Evolutionary conservation across 2,888 invertebrate genomes (phyloP), one percentile per base, ranked within the genome.

Genomic region (Nemotelus nigrinus): DNA sequence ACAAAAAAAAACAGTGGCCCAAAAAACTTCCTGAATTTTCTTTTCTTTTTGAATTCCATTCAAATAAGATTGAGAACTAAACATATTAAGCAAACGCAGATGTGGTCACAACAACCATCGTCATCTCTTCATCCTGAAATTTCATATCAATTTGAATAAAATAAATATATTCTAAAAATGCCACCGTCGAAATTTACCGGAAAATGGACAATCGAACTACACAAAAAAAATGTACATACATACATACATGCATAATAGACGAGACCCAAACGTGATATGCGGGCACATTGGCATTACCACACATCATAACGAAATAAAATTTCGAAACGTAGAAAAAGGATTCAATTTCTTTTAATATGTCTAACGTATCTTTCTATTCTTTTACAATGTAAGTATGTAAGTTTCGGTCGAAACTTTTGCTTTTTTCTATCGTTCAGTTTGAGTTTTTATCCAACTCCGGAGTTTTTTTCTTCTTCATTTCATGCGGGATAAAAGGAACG

Each of bases 131-230:
- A 60, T 60, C 43, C 74, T 74, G 25, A 25, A 63, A 74, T 74
- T 74, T 60, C 50, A 60, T 60, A 60, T 60, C 74, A 74, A 60
- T 74, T 60, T 74, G 48, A 74, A 74, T 74, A 60, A 74, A 63
- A 68, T 39, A 58, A 4, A 58, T 5, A n/a, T n/a, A 57, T 4
- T 25, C 25, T 25, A 25, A 25, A 25, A 25, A 25, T 25, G 25
- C 25, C 25, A 25, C 25, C 25, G 25, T 25, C 25, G 25, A 25
- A 25, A 25, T 25, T 25, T 25, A 25, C 25, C 25, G 25, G 25
- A 25, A 25, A 25, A 25, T 1, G 25, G 25, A 25, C 25, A 25
- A 25, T 25, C 25, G 25, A 25, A 25, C 25, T 25, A 25, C 25
- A 25, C 25, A 25, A 25, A 25, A 25, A 25, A 25, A 25, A 25